These are phyloP conservation scores for Sylvia borin DNA, from an alignment of 2,797 vertebrate species.

Conservation along the genomic window DNA sequence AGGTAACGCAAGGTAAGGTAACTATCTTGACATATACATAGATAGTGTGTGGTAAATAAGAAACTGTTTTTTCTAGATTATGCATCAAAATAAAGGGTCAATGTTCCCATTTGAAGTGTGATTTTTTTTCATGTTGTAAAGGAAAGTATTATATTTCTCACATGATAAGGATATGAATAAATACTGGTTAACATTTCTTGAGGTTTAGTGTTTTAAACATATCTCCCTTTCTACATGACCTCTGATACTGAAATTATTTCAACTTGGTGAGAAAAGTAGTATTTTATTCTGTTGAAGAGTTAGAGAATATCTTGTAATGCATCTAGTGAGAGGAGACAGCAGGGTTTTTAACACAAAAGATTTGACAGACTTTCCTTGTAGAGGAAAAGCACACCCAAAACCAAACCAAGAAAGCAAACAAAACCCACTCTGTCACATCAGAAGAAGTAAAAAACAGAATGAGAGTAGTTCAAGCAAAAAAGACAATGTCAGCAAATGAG, in stretches of 20 bases:
- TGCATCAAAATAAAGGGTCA: neutral
- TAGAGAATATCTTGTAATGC: neutral
- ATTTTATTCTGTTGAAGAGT: neutral
- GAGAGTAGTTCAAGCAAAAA: neutral
- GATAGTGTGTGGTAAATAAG: neutral
- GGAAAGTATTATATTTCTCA: neutral
- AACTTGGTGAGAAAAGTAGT: neutral
- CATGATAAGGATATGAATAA: neutral
- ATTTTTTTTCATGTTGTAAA: neutral
- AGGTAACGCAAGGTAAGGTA: neutral
- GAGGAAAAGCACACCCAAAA: neutral
- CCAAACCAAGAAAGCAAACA: neutral
- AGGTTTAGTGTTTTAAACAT: neutral
- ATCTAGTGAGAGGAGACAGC: neutral
- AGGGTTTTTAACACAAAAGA: neutral
- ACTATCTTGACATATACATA: neutral
- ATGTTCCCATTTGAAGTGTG: neutral
- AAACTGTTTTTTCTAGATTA: rapidly evolving
- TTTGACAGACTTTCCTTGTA: neutral
- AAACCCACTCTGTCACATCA: neutral
- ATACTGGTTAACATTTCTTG: neutral
- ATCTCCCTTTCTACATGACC: neutral
- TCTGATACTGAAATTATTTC: neutral
- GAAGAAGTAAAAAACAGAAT: neutral
- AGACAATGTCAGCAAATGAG: neutral